A percentile compares a stretch with the other conserved stretches of the same genome.
Evolutionary conservation across 2,888 invertebrate genomes (phyloP).

Genomic region (Leucophenga maculata): DNA sequence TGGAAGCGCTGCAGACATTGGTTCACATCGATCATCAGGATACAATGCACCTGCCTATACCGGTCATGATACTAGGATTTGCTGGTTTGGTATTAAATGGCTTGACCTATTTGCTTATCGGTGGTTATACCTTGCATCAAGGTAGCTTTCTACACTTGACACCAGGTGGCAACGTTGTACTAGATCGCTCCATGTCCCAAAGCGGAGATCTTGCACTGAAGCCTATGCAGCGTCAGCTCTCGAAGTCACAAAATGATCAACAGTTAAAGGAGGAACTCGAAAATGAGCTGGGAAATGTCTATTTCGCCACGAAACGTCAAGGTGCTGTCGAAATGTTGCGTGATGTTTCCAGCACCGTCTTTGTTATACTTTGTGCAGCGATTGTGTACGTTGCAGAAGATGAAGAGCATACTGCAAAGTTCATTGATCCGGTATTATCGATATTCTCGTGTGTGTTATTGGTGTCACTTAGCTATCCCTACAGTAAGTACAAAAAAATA

Average conservation of each 20-base stretch:
- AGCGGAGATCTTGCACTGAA: slow-evolving; percentile 53
- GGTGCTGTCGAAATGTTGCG: slow-evolving; percentile 77
- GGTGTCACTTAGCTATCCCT: slow-evolving; percentile 84
- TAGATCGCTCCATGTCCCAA: slow-evolving; percentile 73
- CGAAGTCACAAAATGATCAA: slow-evolving; percentile 68
- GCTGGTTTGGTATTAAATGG: slow-evolving; percentile 83
- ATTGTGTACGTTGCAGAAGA: slow-evolving; percentile 76
- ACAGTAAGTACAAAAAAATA: slow-evolving; percentile 76
- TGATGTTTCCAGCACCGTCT: slow-evolving; percentile 79
- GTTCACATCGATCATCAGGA: slow-evolving; percentile 83
- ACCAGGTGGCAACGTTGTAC: slow-evolving; percentile 76
- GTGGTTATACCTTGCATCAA: slow-evolving; percentile 84
- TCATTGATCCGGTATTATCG: slow-evolving; percentile 82
- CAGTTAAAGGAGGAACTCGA: slow-evolving; percentile 56
- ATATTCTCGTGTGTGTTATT: slow-evolving; percentile 82
- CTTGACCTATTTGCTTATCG: slow-evolving; percentile 85
- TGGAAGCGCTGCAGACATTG: slow-evolving; percentile 87
- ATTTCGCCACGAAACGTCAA: slow-evolving; percentile 73
- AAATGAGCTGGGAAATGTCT: slow-evolving; percentile 48
- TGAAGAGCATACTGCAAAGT: slow-evolving; percentile 77
- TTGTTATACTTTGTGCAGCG: slow-evolving; percentile 81
- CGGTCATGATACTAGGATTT: slow-evolving; percentile 81
- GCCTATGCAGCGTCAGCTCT: slow-evolving; percentile 73
- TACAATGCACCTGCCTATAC: slow-evolving; percentile 82
- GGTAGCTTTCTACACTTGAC: slow-evolving; percentile 80